phyloP scores from a whole-genome alignment of 2,113 vertebrate species.

The Acrocephalus arundinaceus region DNA sequence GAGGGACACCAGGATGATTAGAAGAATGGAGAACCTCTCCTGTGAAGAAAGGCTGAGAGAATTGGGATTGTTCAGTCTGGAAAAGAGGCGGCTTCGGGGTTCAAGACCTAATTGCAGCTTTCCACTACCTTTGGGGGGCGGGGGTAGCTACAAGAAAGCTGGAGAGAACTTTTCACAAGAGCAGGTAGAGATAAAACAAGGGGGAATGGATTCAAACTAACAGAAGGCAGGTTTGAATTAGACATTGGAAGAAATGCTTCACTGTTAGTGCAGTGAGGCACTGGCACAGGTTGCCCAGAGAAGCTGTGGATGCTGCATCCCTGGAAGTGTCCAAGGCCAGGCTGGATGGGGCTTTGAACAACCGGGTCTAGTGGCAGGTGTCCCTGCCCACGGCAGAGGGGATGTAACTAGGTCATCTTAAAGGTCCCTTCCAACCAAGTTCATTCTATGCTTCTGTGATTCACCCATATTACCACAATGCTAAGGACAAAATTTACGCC shows the following conservation, averaged over 20 bases:
- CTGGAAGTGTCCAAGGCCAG: too few species aligned
- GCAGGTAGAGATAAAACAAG: neutral
- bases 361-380: neutral
- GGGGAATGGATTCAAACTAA: neutral
- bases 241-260: neutral
- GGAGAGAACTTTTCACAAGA: neutral
- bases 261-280: fast-evolving
- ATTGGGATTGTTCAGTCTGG: neutral
- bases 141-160: neutral
- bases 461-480: fast-evolving
- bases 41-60: neutral
- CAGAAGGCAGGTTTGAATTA: neutral
- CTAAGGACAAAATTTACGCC: too few species aligned
- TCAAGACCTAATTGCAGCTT: neutral
- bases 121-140: too few species aligned
- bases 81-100: neutral
- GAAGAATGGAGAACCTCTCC: too few species aligned
- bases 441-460: neutral
- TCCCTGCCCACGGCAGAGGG: too few species aligned
- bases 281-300: neutral
- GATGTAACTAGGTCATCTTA: neutral
- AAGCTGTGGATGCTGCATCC: too few species aligned
- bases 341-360: neutral
- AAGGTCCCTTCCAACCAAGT: neutral
- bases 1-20: fast-evolving